Base-by-base conservation (phyloP, 2,113 vertebrate species). In the Siniperca knerii region DNA sequence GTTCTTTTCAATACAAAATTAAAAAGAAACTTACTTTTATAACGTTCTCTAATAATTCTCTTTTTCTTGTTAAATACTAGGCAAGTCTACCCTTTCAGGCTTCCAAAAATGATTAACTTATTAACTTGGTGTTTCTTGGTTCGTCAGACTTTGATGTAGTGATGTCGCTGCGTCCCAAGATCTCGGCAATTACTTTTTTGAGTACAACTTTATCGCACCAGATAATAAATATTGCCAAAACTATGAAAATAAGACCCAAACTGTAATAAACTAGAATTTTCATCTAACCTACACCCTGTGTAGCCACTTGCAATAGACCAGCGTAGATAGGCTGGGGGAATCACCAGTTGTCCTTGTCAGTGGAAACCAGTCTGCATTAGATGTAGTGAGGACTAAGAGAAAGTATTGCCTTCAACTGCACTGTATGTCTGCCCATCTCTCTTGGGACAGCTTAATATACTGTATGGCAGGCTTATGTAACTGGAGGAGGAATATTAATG, bases 401-500 rank as follows among this genome's bases (percentile, higher is more conserved):
- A 85, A 83, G 58, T 73, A 25, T 71, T 42, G 81, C 72, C 79
- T 71, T 79, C 18, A 72, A 29, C 64, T 67, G 80, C 33, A 1
- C 76, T 44, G 83, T 77, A 65, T 71, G 73, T 88, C 77, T 79
- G 62, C 55, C 75, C 54, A 55, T 75, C 69, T 91, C 89, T 81
- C 82, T 42, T 21, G 78, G 76, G 89, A 89, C 66, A 62, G 86
- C 69, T 90, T 90, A 71, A 81, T 74, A 88, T 91, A 87, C 76
- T 87, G 84, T 80, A 89, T 86, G 88, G 71, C 75, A 71, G 46
- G 48, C 67, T 94, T 93, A 93, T 88, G 85, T 94, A 95, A 93
- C 89, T 70, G 77, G 52, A 87, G 84, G 62, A 87, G 82, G 77
- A 92, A 92, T 92, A 92, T 91, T 94, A 92, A 92, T 94, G 92